Conservation (phyloP, 2,113 vertebrate species). For the Rhinichthys klamathensis region DNA sequence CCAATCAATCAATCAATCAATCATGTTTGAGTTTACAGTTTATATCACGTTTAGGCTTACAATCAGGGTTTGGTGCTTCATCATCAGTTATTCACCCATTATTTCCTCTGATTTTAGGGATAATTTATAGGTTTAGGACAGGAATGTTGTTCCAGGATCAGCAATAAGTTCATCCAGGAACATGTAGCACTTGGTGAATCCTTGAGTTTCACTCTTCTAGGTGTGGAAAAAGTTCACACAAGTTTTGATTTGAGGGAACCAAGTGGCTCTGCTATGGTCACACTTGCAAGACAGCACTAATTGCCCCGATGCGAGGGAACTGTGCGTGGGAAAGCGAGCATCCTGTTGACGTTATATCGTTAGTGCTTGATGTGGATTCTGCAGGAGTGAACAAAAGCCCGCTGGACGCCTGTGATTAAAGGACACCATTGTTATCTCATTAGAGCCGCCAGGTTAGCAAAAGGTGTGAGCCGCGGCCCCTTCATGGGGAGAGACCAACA, state of each 20-base stretch:
- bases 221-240: background rate
- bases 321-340: constrained; percentile 52
- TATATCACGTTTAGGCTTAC: no score
- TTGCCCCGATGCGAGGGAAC: constrained; percentile 34
- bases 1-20: no score
- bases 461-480: constrained; percentile 67
- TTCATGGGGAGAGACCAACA: constrained; percentile 46
- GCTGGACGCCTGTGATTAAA: constrained; percentile 63
- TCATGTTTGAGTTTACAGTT: no score
- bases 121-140: no score
- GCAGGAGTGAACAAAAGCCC: constrained; percentile 60
- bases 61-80: no score
- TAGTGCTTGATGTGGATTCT: constrained; percentile 66
- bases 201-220: background rate
- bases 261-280: background rate
- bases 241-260: background rate
- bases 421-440: constrained; percentile 68
- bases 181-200: background rate
- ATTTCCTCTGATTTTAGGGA: no score
- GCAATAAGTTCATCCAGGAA: no score
- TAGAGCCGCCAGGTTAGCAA: constrained; percentile 63
- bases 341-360: constrained; percentile 59
- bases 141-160: no score
- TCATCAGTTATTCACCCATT: no score
- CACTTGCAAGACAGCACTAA: constrained; percentile 49